These are phyloP conservation scores for Acipenser ruthenus DNA, from an alignment of 2,797 vertebrate species.

Conservation along the genomic window DNA sequence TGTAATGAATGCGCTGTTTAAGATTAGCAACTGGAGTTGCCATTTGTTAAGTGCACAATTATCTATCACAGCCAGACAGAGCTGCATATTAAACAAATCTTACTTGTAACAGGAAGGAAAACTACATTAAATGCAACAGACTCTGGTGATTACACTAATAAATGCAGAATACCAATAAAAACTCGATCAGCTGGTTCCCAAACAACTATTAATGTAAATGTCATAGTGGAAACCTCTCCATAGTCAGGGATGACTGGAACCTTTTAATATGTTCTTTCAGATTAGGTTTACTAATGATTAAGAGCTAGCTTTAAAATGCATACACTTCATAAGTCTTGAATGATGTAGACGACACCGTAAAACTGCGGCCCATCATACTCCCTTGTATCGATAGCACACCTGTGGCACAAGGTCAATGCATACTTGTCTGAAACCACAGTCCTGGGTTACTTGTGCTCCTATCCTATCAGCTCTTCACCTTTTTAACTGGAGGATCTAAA, in stretches of 20 bases:
- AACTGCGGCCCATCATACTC: too few relatives aligned
- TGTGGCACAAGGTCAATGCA: too few relatives aligned
- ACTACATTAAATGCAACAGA: slow-evolving; percentile 60
- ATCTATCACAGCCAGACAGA: slow-evolving; percentile 44
- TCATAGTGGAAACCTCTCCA: slow-evolving; percentile 18
- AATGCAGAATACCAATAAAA: slow-evolving; percentile 60
- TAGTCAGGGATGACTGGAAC: too few relatives aligned
- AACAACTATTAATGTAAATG: slow-evolving; percentile 58
- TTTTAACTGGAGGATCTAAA: slow-evolving; percentile 70
- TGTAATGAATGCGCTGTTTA: slow-evolving; percentile 37
- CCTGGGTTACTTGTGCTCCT: too few relatives aligned
- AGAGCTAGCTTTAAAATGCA: too few relatives aligned
- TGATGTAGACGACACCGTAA: too few relatives aligned
- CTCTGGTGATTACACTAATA: slow-evolving; percentile 68
- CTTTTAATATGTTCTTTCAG: too few relatives aligned
- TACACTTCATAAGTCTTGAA: too few relatives aligned
- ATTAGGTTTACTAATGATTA: too few relatives aligned
- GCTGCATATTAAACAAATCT: slow-evolving; percentile 62
- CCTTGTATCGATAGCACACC: too few relatives aligned
- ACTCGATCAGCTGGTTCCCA: slow-evolving; percentile 45
- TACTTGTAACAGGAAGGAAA: slow-evolving; percentile 62
- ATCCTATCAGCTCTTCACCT: slow-evolving; percentile 89
- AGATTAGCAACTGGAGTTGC: slow-evolving; percentile 38
- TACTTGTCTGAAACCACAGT: too few relatives aligned
- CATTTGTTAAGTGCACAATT: slow-evolving; percentile 46